These are phyloP conservation scores for Acridotheres tristis DNA, from an alignment of 2,797 vertebrate genomes.

Conservation along the genomic window DNA sequence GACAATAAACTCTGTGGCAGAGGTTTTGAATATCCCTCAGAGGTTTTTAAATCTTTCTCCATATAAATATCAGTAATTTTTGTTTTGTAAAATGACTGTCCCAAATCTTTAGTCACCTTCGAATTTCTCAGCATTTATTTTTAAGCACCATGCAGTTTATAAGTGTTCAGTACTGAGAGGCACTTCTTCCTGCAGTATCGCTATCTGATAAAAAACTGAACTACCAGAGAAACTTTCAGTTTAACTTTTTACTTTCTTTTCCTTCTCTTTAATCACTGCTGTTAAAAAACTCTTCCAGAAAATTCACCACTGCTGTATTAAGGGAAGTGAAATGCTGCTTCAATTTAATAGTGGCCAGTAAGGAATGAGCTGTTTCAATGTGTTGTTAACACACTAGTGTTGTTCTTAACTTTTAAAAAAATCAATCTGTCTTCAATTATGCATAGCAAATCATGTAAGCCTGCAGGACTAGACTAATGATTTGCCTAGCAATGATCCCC, in stretches of 20 bases:
- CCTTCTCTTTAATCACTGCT: background rate
- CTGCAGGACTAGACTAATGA: background rate
- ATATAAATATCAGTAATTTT: background rate
- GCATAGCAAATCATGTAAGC: background rate
- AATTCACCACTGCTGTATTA: background rate
- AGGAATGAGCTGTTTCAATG: background rate
- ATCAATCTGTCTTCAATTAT: background rate
- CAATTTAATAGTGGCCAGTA: background rate
- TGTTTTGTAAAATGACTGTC: background rate
- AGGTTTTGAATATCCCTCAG: background rate
- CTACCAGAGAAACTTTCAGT: background rate
- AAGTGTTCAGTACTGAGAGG: background rate
- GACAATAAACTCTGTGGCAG: background rate
- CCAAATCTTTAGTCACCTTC: background rate
- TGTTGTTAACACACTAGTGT: background rate
- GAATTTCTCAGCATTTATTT: background rate
- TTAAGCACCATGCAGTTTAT: background rate
- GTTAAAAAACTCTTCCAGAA: background rate
- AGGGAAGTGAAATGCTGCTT: background rate
- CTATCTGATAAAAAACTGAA: background rate
- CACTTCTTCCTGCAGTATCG: fast-evolving
- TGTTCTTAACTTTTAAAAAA: background rate
- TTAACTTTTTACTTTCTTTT: background rate
- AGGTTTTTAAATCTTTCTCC: background rate
- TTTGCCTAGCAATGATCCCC: background rate